phyloP scores from a whole-genome alignment of 2,888 invertebrate genomes.

The Acanthosepion esculentum region DNA sequence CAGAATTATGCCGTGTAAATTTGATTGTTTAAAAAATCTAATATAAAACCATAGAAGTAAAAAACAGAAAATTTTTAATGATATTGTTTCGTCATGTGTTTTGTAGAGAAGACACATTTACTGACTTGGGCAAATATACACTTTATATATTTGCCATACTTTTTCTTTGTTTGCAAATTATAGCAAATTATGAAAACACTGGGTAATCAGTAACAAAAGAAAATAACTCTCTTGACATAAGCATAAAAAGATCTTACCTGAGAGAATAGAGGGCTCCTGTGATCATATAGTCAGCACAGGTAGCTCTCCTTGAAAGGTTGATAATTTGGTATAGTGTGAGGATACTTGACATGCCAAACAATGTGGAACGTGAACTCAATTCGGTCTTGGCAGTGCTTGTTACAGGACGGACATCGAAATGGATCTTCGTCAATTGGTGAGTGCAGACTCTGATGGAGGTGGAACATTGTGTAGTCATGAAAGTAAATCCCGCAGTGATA shows the following conservation, averaged over 20 bases:
- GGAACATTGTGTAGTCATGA: constrained; percentile 70
- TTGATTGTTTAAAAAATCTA: no score
- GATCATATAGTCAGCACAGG: constrained; percentile 54
- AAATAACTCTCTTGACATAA: neutral
- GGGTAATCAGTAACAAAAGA: neutral
- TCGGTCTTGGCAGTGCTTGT: constrained; percentile 68
- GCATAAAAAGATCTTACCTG: constrained; percentile 15
- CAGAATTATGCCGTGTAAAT: no score
- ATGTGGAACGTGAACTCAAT: constrained; percentile 72
- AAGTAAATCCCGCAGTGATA: constrained; percentile 70
- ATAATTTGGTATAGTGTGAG: constrained; percentile 70
- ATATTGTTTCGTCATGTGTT: no score
- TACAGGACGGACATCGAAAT: constrained; percentile 68
- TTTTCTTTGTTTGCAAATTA: no score
- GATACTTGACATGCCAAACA: constrained; percentile 71
- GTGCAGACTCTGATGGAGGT: constrained; percentile 69
- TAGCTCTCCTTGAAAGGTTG: constrained; percentile 68
- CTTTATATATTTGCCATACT: no score
- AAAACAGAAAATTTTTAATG: no score
- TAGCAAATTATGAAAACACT: neutral
- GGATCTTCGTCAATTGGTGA: constrained; percentile 67
- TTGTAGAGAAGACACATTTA: no score
- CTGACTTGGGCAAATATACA: no score
- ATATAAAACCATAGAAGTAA: no score
- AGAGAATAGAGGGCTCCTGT: constrained; percentile 46